Conservation (phyloP, 2,797 vertebrate species). For the Aphelocoma californica region DNA sequence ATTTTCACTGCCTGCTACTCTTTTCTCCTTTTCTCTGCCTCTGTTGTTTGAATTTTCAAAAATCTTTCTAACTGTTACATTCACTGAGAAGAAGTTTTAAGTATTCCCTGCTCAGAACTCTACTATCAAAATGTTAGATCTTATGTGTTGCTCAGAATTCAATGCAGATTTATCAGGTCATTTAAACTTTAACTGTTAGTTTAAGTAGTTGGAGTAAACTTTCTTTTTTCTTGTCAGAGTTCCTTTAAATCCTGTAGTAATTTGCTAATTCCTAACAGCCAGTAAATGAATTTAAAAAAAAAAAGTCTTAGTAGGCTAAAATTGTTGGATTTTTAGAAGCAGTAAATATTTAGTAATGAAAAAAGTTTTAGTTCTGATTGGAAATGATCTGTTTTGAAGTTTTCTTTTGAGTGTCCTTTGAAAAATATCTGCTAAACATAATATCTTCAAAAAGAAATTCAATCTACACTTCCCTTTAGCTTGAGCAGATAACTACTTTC, state of each 20-base stretch:
- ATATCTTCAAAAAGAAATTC: background rate
- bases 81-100: background rate
- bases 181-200: background rate
- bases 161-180: background rate
- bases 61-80: background rate
- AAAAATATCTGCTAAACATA: background rate
- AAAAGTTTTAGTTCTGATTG: background rate
- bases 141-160: background rate
- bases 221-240: background rate
- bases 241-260: background rate
- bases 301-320: background rate
- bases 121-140: background rate
- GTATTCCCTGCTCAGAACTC: background rate
- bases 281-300: background rate
- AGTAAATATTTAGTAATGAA: background rate
- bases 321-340: background rate
- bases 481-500: background rate
- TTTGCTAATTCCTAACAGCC: background rate
- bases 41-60: background rate
- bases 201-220: background rate
- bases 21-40: background rate
- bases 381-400: background rate
- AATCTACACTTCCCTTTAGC: background rate
- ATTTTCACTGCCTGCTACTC: background rate
- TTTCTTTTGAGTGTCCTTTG: background rate